These are phyloP conservation scores for Spilosoma lubricipeda DNA, from an alignment of 2,888 invertebrate genomes.

Conservation along the genomic window DNA sequence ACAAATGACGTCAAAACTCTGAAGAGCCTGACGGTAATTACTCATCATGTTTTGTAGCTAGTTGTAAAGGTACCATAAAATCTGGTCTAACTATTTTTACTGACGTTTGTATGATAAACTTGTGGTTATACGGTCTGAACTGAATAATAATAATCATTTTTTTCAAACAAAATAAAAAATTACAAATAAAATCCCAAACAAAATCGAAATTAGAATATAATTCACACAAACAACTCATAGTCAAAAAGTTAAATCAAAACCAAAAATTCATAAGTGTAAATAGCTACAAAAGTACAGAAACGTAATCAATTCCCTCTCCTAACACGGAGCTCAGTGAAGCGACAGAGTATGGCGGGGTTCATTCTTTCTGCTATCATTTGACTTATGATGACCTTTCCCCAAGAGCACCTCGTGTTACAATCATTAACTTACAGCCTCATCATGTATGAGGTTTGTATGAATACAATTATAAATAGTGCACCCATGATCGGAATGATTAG, in stretches of 20 bases:
- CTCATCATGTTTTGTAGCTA: slow-evolving; percentile 12
- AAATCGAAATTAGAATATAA: no score
- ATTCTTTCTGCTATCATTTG: no score
- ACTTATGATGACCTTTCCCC: slow-evolving; percentile 55
- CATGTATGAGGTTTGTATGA: not conserved
- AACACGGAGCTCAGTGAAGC: no score
- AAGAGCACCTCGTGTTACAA: slow-evolving; percentile 48
- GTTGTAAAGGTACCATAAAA: slow-evolving; percentile 26
- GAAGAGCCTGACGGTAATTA: slow-evolving; percentile 85
- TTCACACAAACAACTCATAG: no score
- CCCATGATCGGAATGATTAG: not conserved
- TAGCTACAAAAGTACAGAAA: no score
- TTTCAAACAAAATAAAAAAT: no score
- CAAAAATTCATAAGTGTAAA: no score
- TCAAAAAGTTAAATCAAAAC: no score
- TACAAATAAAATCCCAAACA: no score
- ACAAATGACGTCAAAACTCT: slow-evolving; percentile 86
- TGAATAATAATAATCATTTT: no score
- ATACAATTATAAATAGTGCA: slow-evolving; percentile 1
- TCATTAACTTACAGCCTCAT: slow-evolving; percentile 21
- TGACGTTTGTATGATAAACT: slow-evolving; percentile 50
- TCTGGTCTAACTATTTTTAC: slow-evolving; percentile 31
- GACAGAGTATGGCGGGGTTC: no score
- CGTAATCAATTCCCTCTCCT: no score
- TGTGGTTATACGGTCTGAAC: slow-evolving; percentile 62